Conservation (phyloP, 2,113 vertebrate species). For the Notothenia coriiceps region DNA sequence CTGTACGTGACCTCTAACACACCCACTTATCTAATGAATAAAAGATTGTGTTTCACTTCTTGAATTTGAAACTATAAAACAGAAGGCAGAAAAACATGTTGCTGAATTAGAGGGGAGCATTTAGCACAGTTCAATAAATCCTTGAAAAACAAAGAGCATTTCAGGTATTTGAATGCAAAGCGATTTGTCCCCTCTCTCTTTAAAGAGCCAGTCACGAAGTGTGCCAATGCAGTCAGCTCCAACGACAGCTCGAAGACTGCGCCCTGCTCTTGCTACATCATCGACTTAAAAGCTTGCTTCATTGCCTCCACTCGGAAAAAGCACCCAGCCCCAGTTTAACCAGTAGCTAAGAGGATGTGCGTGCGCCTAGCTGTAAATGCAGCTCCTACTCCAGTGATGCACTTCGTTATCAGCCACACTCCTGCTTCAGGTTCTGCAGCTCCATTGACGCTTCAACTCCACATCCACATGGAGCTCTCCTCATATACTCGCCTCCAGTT, state of each 20-base stretch:
- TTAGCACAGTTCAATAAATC: background rate
- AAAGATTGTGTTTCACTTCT: slow-evolving; percentile 25
- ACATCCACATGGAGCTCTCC: background rate
- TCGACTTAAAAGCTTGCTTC: slow-evolving; percentile 18
- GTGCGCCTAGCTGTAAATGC: background rate
- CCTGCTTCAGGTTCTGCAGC: background rate
- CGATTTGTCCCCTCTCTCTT: background rate
- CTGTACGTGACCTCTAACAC: slow-evolving; percentile 41
- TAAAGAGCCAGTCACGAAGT: slow-evolving; percentile 9
- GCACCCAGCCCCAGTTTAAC: slow-evolving; percentile 21
- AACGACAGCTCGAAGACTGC: slow-evolving; percentile 1
- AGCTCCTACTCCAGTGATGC: background rate
- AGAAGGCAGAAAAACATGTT: background rate
- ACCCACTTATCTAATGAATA: slow-evolving; percentile 61
- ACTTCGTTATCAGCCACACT: background rate
- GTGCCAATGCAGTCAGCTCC: slow-evolving; percentile 6
- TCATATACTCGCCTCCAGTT: background rate
- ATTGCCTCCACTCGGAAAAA: background rate
- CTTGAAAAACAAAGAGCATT: background rate
- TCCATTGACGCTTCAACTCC: background rate
- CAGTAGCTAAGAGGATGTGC: background rate
- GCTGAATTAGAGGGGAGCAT: background rate
- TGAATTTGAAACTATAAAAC: slow-evolving; percentile 14
- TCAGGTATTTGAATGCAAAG: background rate
- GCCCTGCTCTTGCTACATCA: background rate